Evolutionary conservation across 2,888 invertebrate species (phyloP).

Genomic region (Drosophila lacicola): DNA sequence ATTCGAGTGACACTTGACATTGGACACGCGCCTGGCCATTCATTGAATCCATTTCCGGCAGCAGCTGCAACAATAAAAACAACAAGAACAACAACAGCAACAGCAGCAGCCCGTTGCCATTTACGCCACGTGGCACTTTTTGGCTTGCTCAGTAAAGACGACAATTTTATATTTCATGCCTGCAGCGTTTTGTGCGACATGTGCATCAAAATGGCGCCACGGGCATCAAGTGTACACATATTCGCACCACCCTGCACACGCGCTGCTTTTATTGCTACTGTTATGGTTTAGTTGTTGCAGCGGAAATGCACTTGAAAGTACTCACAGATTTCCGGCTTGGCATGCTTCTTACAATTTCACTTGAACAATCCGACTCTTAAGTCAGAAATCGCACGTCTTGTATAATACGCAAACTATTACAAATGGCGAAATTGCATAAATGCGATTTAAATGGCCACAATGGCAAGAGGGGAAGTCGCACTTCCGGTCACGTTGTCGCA

Average conservation of each 20-base stretch:
- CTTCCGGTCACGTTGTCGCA: constrained; percentile 49
- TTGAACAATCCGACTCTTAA: constrained; percentile 8
- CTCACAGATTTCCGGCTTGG: constrained; percentile 67
- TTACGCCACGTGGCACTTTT: constrained; percentile 40
- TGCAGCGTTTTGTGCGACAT: constrained; percentile 35
- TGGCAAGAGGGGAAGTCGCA: constrained; percentile 31
- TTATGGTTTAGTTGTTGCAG: constrained; percentile 28
- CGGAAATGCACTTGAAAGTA: constrained; percentile 74
- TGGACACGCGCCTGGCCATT: constrained; percentile 46
- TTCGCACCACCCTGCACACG: background rate
- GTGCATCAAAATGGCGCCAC: constrained; percentile 45
- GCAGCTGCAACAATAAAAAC: constrained; percentile 8
- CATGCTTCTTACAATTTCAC: constrained; percentile 25
- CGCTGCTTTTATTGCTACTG: constrained; percentile 4
- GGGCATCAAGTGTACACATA: constrained; percentile 35
- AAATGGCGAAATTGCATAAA: constrained; percentile 39
- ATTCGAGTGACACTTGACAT: constrained; percentile 39
- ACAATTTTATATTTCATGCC: constrained; percentile 51
- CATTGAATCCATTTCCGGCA: constrained; percentile 28
- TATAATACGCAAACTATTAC: constrained; percentile 38
- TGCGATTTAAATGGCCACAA: constrained; percentile 36
- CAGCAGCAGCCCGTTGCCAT: constrained; percentile 34
- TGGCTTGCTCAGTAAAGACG: constrained; percentile 33
- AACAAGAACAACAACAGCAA: background rate
- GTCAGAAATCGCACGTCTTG: constrained; percentile 26